phyloP scores from a whole-genome alignment of 2,113 vertebrate species.

The Cebidichthys violaceus region DNA sequence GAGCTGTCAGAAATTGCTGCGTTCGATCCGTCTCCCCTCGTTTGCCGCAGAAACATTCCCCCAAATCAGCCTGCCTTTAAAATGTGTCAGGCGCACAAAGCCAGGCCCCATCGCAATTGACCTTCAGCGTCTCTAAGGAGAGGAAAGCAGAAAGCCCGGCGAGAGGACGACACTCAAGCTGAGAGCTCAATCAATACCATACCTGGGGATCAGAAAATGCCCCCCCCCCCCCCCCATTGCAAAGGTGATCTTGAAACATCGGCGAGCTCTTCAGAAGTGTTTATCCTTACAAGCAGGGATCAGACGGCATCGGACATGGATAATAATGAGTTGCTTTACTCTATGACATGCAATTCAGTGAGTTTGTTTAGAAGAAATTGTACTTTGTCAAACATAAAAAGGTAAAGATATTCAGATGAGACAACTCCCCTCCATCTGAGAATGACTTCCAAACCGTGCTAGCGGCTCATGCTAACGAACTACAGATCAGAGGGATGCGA shows the following conservation, averaged over 20 bases:
- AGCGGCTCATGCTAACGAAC: not conserved
- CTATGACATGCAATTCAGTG: not conserved
- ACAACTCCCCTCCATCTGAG: not conserved
- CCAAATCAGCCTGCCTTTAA: conserved; percentile 39
- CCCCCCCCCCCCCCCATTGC: conserved; percentile 13
- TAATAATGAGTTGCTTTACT: not conserved
- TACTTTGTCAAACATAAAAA: not conserved
- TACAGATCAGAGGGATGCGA: not conserved
- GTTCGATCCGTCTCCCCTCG: conserved; percentile 34
- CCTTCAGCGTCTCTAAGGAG: conserved; percentile 51
- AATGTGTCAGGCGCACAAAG: conserved; percentile 53
- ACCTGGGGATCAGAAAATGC: conserved; percentile 56
- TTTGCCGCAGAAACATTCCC: conserved; percentile 41
- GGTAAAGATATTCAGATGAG: not conserved
- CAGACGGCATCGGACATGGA: too few species aligned
- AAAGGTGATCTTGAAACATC: conserved; percentile 56
- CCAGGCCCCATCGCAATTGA: conserved; percentile 54
- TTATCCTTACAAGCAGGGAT: conserved; percentile 1
- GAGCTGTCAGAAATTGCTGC: conserved; percentile 50
- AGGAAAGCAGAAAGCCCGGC: conserved; percentile 29
- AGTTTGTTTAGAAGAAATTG: not conserved
- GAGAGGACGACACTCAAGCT: conserved; percentile 63
- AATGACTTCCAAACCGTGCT: not conserved
- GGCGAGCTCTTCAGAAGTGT: not conserved
- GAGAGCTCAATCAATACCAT: conserved; percentile 72